Percentiles rank a stretch among this genome's conserved stretches.
Conservation (phyloP, 37 sponge, comb jelly and placozoan species). For the Crambe crambe region DNA sequence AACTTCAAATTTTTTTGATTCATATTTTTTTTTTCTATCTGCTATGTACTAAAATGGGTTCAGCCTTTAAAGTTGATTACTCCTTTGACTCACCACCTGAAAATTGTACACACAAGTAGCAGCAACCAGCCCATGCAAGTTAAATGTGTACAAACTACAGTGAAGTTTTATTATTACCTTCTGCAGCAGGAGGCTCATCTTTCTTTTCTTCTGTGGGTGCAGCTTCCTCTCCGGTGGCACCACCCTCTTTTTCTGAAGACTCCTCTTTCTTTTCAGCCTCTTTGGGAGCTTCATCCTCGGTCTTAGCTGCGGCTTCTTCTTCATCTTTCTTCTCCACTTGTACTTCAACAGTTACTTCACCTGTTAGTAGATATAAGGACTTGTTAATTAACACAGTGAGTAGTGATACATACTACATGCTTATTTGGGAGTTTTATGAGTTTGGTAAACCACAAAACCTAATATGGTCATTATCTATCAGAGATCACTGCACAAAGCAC, state of each 20-base stretch:
- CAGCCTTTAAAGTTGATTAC: background rate
- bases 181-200: conserved; percentile 2
- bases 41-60: background rate
- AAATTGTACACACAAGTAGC: background rate
- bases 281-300: background rate
- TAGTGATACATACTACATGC: no score
- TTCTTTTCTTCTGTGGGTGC: conserved; percentile 5
- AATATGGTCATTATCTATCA: no score
- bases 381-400: no score
- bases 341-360: conserved; percentile 13
- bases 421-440: no score
- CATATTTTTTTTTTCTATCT: background rate
- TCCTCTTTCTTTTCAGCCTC: conserved; percentile 17
- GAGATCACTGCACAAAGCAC: no score
- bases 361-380: no score
- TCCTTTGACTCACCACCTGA: background rate
- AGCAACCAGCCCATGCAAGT: background rate
- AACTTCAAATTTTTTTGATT: no score
- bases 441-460: no score
- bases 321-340: conserved; percentile 3
- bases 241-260: conserved; percentile 14
- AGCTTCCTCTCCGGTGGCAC: background rate
- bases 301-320: background rate
- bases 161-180: background rate
- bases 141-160: background rate